Base-by-base conservation (phyloP, 2,797 vertebrate species). In the Eptatretus atami region DNA sequence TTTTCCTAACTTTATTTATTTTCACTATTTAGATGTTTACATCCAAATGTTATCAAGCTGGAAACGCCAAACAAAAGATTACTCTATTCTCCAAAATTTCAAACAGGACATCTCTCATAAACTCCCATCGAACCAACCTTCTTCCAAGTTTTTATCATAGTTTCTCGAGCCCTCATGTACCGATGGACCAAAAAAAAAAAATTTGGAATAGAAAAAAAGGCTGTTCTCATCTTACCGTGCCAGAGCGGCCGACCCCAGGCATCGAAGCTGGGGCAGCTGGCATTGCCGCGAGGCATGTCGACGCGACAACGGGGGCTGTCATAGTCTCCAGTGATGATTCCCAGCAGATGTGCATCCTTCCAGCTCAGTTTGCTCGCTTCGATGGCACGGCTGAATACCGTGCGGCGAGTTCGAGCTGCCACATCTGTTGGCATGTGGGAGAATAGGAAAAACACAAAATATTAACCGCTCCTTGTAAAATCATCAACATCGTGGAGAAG, bases 201-300 rank as follows among this genome's bases (percentile, higher is more conserved):
- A 44, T 2, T 44, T 44, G 31, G 31, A 44, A 44, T 5, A 44
- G 4, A 44, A 44, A 2, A 44, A 44, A 44, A 44, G 31, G 15
- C 12, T 12, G 57, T 12, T 24, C 15, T 12, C 57, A 61, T n/a
- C 57, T 54, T 11, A 53, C 73, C 73, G 44, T 75, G 70, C 76
- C 76, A 77, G 1, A 76, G 70, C 0, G 75, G 74, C 31, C 67
- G 74, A 54, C 74, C 75, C 69, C 75, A 75, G 15, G 74, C 69
- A 65, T 76, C 76, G 4, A 72, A 75, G 63, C 66, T 67, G 14
- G 68, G 67, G 68, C 71, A 73, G 65, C 74, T 74, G 0, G 68
- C 53, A 1, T 44, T 44, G 65, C 64, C 63, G 63, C 66, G 1
- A 5, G 68, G 53, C 66, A 66, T 63, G 70, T 71, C 67, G 71